phyloP scores from a whole-genome alignment of 1,140 invertebrate species.

The Colletes latitarsis region DNA sequence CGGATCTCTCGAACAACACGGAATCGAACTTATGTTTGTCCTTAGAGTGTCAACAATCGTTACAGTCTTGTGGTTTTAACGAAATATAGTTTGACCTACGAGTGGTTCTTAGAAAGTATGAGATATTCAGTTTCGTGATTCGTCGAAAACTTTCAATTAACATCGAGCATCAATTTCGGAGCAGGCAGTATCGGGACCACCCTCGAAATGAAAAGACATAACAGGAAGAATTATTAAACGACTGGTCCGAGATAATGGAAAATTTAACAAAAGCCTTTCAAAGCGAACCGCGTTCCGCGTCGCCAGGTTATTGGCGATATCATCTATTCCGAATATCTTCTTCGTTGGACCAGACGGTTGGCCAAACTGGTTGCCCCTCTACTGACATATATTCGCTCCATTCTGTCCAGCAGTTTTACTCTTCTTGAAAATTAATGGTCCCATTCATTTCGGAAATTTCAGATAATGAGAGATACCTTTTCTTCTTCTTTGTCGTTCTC shows the following conservation, averaged over 20 bases:
- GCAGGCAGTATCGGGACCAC: not conserved
- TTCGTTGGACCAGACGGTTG: constrained; percentile 45
- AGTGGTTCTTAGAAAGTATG: not conserved
- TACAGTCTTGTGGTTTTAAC: too few relatives aligned
- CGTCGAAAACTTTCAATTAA: too few relatives aligned
- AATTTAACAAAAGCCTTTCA: constrained; percentile 38
- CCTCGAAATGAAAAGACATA: not conserved
- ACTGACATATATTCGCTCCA: constrained; percentile 47
- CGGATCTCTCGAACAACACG: too few relatives aligned
- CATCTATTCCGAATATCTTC: constrained; percentile 54
- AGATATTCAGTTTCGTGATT: too few relatives aligned
- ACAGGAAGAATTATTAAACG: constrained; percentile 33
- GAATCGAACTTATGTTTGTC: too few relatives aligned
- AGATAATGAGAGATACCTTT: constrained; percentile 52
- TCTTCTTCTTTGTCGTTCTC: not conserved
- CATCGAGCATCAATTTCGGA: not conserved
- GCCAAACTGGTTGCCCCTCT: constrained; percentile 5
- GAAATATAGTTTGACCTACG: too few relatives aligned
- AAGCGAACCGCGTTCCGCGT: constrained; percentile 6
- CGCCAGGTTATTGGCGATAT: constrained; percentile 48
- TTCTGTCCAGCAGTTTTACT: constrained; percentile 49
- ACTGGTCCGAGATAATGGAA: constrained; percentile 22
- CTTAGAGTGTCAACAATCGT: too few relatives aligned
- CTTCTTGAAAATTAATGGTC: constrained; percentile 52
- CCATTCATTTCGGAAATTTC: constrained; percentile 60